These are phyloP conservation scores for Apotomis capreana DNA, from an alignment of 2,888 invertebrate genomes.

Conservation along the genomic window DNA sequence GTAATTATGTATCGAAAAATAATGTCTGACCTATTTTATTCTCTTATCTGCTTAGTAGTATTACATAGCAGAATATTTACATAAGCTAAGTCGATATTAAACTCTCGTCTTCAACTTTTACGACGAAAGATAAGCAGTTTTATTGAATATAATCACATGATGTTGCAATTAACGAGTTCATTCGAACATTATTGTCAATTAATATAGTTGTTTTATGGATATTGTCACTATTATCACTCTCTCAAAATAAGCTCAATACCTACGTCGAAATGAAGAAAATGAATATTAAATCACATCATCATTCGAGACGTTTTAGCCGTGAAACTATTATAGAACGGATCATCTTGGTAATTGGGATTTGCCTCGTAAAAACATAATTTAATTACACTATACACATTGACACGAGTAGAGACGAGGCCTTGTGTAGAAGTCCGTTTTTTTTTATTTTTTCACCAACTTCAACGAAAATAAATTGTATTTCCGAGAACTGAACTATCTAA, in stretches of 20 bases:
- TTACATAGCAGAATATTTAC: neutral
- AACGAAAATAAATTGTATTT: no score
- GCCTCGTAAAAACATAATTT: no score
- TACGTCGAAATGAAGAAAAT: no score
- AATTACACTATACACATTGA: no score
- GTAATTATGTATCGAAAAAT: neutral
- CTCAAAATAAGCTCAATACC: neutral
- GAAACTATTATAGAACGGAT: no score
- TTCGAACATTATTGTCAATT: neutral
- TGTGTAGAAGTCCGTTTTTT: no score
- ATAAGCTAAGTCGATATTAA: neutral
- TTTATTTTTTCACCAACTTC: no score
- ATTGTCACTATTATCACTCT: neutral
- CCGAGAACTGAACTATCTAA: no score
- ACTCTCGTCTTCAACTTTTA: conserved; percentile 3
- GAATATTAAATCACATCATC: no score
- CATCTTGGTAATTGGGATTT: no score
- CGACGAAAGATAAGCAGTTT: neutral
- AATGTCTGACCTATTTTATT: neutral
- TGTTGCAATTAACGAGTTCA: neutral
- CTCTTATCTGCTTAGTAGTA: conserved; percentile 1
- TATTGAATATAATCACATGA: neutral
- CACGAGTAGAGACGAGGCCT: no score
- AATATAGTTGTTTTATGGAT: neutral
- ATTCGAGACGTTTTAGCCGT: no score